Evolutionary conservation across 2,113 vertebrate genomes (phyloP).

Genomic region (Chloropsis cyanopogon): DNA sequence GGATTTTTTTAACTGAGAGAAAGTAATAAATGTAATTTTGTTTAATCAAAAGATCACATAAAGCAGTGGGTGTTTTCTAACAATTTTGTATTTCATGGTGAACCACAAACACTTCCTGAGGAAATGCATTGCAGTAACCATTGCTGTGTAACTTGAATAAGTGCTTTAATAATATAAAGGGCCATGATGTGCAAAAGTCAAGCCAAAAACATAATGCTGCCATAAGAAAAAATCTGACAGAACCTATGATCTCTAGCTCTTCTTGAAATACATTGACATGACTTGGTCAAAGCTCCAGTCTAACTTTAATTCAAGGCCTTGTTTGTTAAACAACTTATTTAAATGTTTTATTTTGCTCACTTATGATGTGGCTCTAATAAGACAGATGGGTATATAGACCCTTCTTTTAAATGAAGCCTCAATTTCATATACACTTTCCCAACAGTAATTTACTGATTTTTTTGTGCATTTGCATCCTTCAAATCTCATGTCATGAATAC

Average conservation of each 20-base stretch:
- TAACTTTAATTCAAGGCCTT: neutral
- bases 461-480: neutral
- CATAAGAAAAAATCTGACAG: neutral
- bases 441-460: neutral
- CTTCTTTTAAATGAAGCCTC: neutral
- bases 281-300: neutral
- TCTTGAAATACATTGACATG: neutral
- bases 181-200: neutral
- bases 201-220: neutral
- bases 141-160: neutral
- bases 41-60: slow-evolving; percentile 15
- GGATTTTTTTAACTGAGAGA: neutral
- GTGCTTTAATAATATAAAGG: neutral
- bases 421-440: neutral
- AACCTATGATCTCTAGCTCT: neutral
- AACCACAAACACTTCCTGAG: slow-evolving; percentile 73
- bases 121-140: slow-evolving; percentile 53
- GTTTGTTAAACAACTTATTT: neutral
- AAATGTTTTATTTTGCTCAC: neutral
- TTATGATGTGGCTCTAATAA: neutral
- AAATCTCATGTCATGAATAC: neutral
- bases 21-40: neutral
- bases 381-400: neutral
- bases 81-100: slow-evolving; percentile 51
- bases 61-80: slow-evolving; percentile 40